Conservation (phyloP, 1,140 invertebrate species). For the Diorhabda carinulata region DNA sequence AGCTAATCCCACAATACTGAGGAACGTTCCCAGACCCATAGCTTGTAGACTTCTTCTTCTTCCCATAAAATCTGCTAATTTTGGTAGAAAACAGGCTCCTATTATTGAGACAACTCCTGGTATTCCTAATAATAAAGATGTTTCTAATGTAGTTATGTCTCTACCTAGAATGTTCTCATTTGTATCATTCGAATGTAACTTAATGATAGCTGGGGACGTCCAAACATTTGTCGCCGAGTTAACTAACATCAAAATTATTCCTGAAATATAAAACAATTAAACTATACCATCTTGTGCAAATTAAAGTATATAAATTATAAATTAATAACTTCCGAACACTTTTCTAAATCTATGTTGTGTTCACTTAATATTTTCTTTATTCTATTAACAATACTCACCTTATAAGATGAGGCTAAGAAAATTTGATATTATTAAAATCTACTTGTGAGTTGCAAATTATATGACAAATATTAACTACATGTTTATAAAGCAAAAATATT, state of each 20-base stretch:
- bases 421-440: too few relatives aligned
- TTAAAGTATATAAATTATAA: background rate
- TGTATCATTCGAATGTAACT: conserved; percentile 45
- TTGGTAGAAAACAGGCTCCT: conserved; percentile 36
- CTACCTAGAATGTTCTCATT: conserved; percentile 38
- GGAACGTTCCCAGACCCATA: conserved; percentile 44
- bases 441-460: too few relatives aligned
- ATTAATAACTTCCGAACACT: background rate
- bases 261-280: background rate
- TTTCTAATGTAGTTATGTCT: conserved; percentile 50
- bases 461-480: too few relatives aligned
- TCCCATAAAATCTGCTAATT: conserved; percentile 34
- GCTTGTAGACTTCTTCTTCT: conserved; percentile 48
- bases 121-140: conserved; percentile 77
- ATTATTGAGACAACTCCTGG: conserved; percentile 69
- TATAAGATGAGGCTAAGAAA: too few relatives aligned
- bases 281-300: background rate
- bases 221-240: conserved; percentile 47
- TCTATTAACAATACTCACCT: too few relatives aligned
- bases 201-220: conserved; percentile 65
- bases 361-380: too few relatives aligned
- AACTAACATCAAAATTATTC: background rate
- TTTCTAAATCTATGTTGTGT: background rate
- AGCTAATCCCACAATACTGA: conserved; percentile 46
- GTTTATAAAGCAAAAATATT: too few relatives aligned